Evolutionary conservation across 2,113 vertebrate genomes (phyloP), one percentile per base, ranked within the genome.

Genomic region (Oenanthe melanoleuca): DNA sequence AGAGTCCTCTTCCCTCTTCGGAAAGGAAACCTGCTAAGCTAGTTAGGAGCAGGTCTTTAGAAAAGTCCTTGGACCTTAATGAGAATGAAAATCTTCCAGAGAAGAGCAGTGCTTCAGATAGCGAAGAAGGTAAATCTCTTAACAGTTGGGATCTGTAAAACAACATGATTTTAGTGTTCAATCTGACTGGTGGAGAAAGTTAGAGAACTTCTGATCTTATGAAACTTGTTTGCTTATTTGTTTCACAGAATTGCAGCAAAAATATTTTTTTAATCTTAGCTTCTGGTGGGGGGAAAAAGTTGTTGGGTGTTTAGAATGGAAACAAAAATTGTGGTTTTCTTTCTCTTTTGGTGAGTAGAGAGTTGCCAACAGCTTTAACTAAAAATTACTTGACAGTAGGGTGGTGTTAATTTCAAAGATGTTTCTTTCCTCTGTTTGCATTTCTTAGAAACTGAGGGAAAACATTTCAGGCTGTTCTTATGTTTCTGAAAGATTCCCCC

Each of bases 81-180:
- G 98, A 98, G 88, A 99, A 99, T 64, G 98, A 99, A 71, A 98
- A 98, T 60, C 96, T 97, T 73, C 94, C 97, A 5, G 98, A 99
- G 65, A 98, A 98, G 93, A 99, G 98, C 60, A 98, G 98, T 85
- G 98, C 98, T 12, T 98, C 98, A 33, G 99, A 99, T 74, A 98
- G 97, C 8, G 98, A 99, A 82, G 99, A 99, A 96, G 98, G 99
- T 99, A 97, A 97, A 91, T 84, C 7, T 60, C 38, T 52, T 71
- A 71, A 50, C 13, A 60, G 2, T 14, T 89, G 33, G 29, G 18
- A 53, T 57, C 55, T 64, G 3, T 81, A 78, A 89, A 26, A 37
- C 25, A n/a, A 17, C 15, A 28, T 61, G 38, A 28, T 37, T 88
- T 24, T 29, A 12, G 20, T 79, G 25, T 66, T 55, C 21, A 3